Percentiles rank a stretch among this genome's conserved stretches.
Evolutionary conservation across 2,113 vertebrate species (phyloP).

Genomic region (Rutilus rutilus): DNA sequence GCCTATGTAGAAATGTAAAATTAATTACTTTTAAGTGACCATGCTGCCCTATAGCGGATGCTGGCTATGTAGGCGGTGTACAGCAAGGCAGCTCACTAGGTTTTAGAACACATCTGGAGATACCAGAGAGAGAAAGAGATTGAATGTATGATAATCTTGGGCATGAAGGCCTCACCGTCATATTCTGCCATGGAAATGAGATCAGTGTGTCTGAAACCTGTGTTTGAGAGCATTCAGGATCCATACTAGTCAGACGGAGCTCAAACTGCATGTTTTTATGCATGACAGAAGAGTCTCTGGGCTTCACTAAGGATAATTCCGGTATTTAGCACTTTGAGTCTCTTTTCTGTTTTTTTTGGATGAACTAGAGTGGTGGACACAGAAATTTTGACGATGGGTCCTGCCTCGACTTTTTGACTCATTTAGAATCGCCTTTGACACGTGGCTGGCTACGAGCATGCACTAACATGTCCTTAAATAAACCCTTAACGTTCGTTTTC

Average conservation of each 20-base stretch:
- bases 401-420: too few relatives aligned
- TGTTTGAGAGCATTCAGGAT: neutral
- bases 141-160: neutral
- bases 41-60: neutral
- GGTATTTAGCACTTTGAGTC: too few relatives aligned
- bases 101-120: neutral
- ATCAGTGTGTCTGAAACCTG: neutral
- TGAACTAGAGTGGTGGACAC: too few relatives aligned
- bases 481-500: too few relatives aligned
- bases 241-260: neutral
- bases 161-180: neutral
- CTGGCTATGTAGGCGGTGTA: neutral
- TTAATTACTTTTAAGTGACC: neutral
- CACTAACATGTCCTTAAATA: too few relatives aligned
- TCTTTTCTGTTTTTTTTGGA: too few relatives aligned
- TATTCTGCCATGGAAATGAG: neutral
- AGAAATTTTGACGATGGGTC: too few relatives aligned
- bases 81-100: neutral
- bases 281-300: neutral
- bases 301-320: too few relatives aligned
- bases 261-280: neutral
- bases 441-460: too few relatives aligned
- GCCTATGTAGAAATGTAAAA: neutral
- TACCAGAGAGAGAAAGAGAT: neutral
- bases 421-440: too few relatives aligned